phyloP scores from a whole-genome alignment of 2,797 vertebrate species.

The Gorsachius magnificus region DNA sequence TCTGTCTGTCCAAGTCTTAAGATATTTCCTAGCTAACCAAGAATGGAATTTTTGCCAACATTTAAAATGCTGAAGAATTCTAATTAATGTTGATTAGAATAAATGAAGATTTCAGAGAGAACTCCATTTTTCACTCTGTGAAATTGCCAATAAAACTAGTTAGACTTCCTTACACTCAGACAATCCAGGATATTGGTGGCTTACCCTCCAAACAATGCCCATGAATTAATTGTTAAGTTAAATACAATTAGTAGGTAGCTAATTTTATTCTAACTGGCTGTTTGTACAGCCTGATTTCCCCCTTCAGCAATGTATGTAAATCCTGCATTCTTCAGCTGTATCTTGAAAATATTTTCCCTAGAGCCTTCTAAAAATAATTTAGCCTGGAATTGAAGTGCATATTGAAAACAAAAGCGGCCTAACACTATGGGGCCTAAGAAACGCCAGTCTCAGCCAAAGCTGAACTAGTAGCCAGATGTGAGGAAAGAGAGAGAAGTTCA shows the following conservation, averaged over 20 bases:
- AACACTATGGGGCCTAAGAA: neutral
- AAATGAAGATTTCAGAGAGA: neutral
- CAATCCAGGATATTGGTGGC: neutral
- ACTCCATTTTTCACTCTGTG: neutral
- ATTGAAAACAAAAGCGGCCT: neutral
- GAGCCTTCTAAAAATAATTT: neutral
- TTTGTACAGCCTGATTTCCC: neutral
- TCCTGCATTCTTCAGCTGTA: neutral
- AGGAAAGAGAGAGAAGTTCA: neutral
- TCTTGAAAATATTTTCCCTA: conserved; percentile 5
- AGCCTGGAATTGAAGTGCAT: neutral
- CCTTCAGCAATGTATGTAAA: neutral
- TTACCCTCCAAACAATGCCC: neutral
- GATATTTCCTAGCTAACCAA: conserved; percentile 5
- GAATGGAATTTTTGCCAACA: neutral
- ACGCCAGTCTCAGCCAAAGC: neutral
- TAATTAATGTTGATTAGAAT: neutral
- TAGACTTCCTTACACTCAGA: neutral
- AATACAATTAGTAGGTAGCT: neutral
- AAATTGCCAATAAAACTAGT: neutral
- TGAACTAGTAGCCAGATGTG: neutral
- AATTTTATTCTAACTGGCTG: neutral
- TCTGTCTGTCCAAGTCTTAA: conserved; percentile 36
- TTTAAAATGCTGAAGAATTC: conserved; percentile 32
- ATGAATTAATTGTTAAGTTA: neutral